Evolutionary conservation across 2,888 invertebrate species (phyloP).

Genomic region (Rhagonycha fulva): DNA sequence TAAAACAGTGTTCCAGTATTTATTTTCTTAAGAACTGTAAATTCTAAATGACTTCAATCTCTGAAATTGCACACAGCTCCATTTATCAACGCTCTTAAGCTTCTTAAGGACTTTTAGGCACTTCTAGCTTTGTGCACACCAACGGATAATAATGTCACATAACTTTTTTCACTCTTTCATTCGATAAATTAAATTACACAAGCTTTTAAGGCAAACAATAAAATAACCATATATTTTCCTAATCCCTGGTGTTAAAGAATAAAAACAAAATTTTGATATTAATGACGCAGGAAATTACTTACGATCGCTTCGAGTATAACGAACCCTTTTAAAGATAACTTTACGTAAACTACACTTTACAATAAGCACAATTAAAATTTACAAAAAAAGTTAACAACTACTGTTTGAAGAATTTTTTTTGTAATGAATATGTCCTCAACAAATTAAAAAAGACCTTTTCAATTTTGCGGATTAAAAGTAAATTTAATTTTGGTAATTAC

Average conservation of each 20-base stretch:
- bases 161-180: neutral
- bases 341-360: no score
- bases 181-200: constrained; percentile 1
- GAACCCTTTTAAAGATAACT: no score
- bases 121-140: constrained; percentile 1
- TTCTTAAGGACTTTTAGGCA: constrained; percentile 7
- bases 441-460: neutral
- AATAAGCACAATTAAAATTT: no score
- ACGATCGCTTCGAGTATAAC: neutral
- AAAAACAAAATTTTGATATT: neutral
- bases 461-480: neutral
- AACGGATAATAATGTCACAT: neutral
- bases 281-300: neutral
- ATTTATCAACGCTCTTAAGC: constrained; percentile 11
- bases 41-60: constrained; percentile 15
- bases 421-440: neutral
- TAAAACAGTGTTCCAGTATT: constrained; percentile 1
- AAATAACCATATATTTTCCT: neutral
- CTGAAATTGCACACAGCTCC: constrained; percentile 6
- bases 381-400: no score
- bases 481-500: neutral
- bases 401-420: no score
- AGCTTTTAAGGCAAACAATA: neutral
- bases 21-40: constrained; percentile 14
- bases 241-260: neutral